Evolutionary conservation across 1,140 invertebrate species (phyloP), one percentile per base, ranked within the genome.

Genomic region (Drosophila neocordata): DNA sequence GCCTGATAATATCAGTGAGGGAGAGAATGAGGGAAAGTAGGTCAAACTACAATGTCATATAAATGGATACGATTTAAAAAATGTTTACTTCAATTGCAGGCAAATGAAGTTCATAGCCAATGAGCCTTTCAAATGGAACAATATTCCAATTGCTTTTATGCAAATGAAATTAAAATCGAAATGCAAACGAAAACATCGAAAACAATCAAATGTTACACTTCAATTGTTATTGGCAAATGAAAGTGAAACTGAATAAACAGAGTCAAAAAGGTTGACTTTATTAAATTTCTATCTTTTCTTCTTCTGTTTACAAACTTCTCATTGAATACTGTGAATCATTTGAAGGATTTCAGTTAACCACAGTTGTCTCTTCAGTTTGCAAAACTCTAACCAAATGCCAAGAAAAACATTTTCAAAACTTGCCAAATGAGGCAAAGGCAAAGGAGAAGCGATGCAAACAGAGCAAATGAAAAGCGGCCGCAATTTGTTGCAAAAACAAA

Each of bases 401-500:
- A 59, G 44, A 22, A 59, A 66, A 70, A 56, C 48, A 63, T 59
- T 70, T 60, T 6, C 27, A 9, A 11, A 79, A 22, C 38, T 70
- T 56, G 31, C 56, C 65, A 68, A 76, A 76, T 68, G 63, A 64
- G 38, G 63, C 60, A 72, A 61, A 64, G 38, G 63, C 60, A 72
- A 61, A 72, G 22, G 27, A 12, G 18, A 51, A 44, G 8, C 15
- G 6, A 1, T 41, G 53, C 22, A 59, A 51, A 55, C 63, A 61
- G 67, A 62, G 60, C 55, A 67, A 80, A 66, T 69, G 61, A 41
- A 65, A 73, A 73, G 37, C 58, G 53, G 61, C 64, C 68, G 64
- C 78, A 80, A 80, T 80, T 80, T 80, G 77, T 73, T 76, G 73
- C 61, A 81, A 69, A 76, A 77, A 81, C 77, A 81, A 81, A 73